Evolutionary conservation across 2,888 invertebrate genomes (phyloP), one percentile per base, ranked within the genome.

Genomic region (Taphrorychus bicolor): DNA sequence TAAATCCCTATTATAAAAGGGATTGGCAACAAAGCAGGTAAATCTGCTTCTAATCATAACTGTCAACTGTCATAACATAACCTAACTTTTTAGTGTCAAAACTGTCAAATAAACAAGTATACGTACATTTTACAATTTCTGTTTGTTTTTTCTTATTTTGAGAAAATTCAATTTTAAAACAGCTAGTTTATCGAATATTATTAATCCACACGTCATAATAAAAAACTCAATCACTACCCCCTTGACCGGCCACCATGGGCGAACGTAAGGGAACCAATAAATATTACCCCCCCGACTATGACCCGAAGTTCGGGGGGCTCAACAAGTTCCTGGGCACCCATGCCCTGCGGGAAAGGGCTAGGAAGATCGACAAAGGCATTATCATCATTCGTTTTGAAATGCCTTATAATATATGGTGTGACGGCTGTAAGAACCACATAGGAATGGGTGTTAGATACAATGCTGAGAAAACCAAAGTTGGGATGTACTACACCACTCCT

Each of bases 351-450:
- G 98, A 99, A 82, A 84, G 99, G 70, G 99, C 98, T 18, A 85
- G 93, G n/a, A 99, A 99, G 82, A 87, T 98, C 2, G 92, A 95
- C 78, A 86, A 95, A 84, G 99, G 98, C 9, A 98, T 99, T 75
- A 88, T 97, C 19, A 93, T 96, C 71, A 96, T 97, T 73, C 89
- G 98, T 52, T 99, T 99, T 85, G 99, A 99, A 84, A 97, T 99
- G 98, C 99, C 99, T 0, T 99, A 97, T 79, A 99, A 99, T 83
- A 98, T 99, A 75, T 99, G 99, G 99, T 99, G 99, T 76, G 94
- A 95, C 41, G 98, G 98, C 59, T 99, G 99, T 81, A 91, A 92
- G 71, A 98, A 96, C 84, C 99, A 98, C 79, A 96, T 99, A 63
- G 99, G 98, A 23, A 99, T 98, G 98, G 98, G 99, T 0, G 98